A percentile compares a stretch with the other conserved stretches of the same genome.
Conservation (phyloP, 2,888 invertebrate species). For the Allacma fusca region DNA sequence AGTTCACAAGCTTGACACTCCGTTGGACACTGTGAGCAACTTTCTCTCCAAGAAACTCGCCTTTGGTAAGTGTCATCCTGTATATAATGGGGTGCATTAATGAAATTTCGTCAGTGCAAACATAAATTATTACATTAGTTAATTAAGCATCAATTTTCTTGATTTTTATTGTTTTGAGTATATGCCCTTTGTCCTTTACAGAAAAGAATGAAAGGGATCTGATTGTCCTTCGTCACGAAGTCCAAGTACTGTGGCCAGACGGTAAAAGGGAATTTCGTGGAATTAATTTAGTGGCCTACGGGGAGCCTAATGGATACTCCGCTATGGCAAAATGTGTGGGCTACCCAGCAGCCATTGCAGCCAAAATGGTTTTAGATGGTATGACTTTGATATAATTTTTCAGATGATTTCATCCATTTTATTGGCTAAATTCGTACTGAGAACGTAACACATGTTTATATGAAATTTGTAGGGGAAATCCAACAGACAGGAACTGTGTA, state of each 20-base stretch:
- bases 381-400: slow-evolving; percentile 51
- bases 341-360: slow-evolving; percentile 92
- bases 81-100: too few relatives aligned
- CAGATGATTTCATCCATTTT: too few relatives aligned
- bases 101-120: too few relatives aligned
- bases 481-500: slow-evolving; percentile 92
- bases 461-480: slow-evolving; percentile 79
- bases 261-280: slow-evolving; percentile 81
- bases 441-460: background rate
- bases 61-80: slow-evolving; percentile 70
- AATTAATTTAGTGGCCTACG: slow-evolving; percentile 89
- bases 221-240: slow-evolving; percentile 91
- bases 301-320: slow-evolving; percentile 80
- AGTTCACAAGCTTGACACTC: slow-evolving; percentile 83
- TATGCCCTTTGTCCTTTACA: too few relatives aligned
- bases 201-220: slow-evolving; percentile 86
- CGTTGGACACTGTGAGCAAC: slow-evolving; percentile 91
- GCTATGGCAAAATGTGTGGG: slow-evolving; percentile 97
- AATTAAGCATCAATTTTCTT: too few relatives aligned
- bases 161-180: too few relatives aligned
- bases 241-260: slow-evolving; percentile 92
- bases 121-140: too few relatives aligned
- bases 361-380: slow-evolving; percentile 98
- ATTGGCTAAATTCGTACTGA: too few relatives aligned
- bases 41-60: slow-evolving; percentile 83